phyloP scores from a whole-genome alignment of 2,888 invertebrate genomes.

The Diplazon laetatorius region DNA sequence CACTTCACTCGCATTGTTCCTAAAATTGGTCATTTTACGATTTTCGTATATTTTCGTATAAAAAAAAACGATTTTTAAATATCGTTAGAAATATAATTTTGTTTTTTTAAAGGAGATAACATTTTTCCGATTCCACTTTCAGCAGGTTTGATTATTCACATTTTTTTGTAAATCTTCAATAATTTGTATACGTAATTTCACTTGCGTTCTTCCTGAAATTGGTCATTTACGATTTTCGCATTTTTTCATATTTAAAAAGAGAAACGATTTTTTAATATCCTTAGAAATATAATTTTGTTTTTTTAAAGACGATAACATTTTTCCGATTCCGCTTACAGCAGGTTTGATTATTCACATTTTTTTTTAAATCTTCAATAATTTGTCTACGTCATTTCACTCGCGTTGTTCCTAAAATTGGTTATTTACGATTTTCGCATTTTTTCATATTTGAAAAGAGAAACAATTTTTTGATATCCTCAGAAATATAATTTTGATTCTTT shows the following conservation, averaged over 20 bases:
- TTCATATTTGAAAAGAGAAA: too few species aligned
- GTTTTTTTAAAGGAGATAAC: too few species aligned
- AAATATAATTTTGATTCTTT: too few species aligned
- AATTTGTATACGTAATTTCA: background rate
- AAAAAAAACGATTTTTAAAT: too few species aligned
- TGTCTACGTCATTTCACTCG: background rate
- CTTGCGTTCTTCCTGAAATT: background rate
- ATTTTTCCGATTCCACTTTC: slow-evolving; percentile 93
- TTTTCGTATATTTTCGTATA: background rate
- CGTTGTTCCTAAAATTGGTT: background rate
- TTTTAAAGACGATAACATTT: too few species aligned
- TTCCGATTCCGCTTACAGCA: slow-evolving; percentile 94
- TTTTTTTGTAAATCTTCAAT: slow-evolving; percentile 60
- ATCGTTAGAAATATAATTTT: too few species aligned
- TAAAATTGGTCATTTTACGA: background rate
- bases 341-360: slow-evolving; percentile 85
- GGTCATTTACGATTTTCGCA: background rate
- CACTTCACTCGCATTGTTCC: background rate
- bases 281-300: too few species aligned
- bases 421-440: background rate
- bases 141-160: slow-evolving; percentile 88
- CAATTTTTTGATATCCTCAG: too few species aligned
- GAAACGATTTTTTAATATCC: too few species aligned
- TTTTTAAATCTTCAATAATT: slow-evolving; percentile 10
- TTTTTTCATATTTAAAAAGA: too few species aligned